These are phyloP conservation scores for Rhingia campestris DNA, from an alignment of 2,888 invertebrate genomes.

Conservation along the genomic window DNA sequence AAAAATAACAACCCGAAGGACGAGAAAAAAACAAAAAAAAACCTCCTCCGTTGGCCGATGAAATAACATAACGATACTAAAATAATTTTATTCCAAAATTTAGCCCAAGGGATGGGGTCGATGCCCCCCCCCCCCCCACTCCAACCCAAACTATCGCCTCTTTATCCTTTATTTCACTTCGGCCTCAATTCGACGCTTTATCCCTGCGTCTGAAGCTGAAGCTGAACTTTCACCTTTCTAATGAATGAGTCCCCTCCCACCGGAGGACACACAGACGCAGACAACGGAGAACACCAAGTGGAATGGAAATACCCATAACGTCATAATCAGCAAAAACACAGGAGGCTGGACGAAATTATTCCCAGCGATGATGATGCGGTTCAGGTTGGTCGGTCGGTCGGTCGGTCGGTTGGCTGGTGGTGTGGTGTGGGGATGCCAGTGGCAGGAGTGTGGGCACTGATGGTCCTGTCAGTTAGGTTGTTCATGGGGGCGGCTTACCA, in stretches of 20 bases:
- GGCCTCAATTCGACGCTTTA: conserved; percentile 28
- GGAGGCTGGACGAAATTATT: conserved; percentile 56
- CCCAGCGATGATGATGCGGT: conserved; percentile 51
- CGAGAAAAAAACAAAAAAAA: conserved; percentile 22
- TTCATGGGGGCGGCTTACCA: conserved; percentile 45
- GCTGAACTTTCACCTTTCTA: conserved; percentile 67
- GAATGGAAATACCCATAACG: conserved; percentile 51
- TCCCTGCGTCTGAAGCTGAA: conserved; percentile 4
- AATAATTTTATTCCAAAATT: conserved; percentile 61
- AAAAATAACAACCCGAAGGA: conserved; percentile 51
- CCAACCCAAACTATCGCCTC: not conserved
- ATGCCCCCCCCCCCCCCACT: not conserved
- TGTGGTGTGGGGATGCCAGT: conserved; percentile 4
- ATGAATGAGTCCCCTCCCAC: conserved; percentile 30
- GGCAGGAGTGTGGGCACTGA: conserved; percentile 17
- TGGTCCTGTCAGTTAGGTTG: conserved; percentile 51
- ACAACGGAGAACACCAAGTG: not conserved
- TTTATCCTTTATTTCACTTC: conserved; percentile 2
- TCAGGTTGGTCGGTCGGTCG: conserved; percentile 18
- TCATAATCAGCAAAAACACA: conserved; percentile 65
- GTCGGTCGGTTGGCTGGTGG: not conserved
- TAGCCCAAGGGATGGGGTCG: conserved; percentile 17
- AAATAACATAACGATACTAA: conserved; percentile 60
- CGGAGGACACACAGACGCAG: not conserved
- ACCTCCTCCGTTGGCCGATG: conserved; percentile 26